These are phyloP conservation scores for Monopis laevigella DNA, from an alignment of 2,888 invertebrate species.

Conservation along the genomic window DNA sequence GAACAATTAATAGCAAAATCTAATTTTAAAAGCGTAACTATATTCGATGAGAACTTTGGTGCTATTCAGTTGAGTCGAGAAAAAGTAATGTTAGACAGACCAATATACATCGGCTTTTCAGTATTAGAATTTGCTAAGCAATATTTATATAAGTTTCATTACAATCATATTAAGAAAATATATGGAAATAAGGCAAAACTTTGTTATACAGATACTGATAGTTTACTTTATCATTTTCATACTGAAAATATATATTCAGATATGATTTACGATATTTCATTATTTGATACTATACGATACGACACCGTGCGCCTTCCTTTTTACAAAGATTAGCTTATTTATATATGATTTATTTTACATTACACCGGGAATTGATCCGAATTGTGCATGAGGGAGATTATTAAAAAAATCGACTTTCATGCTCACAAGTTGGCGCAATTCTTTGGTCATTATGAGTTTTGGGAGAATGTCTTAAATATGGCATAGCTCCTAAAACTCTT, in stretches of 20 bases:
- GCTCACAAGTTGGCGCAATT: no score
- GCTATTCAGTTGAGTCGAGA: constrained; percentile 16
- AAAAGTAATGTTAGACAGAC: constrained; percentile 6
- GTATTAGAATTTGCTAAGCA: constrained; percentile 13
- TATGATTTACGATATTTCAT: constrained; percentile 2
- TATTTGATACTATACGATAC: no score
- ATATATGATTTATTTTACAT: no score
- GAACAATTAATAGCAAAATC: constrained; percentile 22
- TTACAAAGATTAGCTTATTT: no score
- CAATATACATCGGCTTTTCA: constrained; percentile 14
- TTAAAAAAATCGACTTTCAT: no score
- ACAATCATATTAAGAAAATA: constrained; percentile 11
- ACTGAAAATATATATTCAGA: constrained; percentile 15
- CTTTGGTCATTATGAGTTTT: no score
- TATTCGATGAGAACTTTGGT: constrained; percentile 29
- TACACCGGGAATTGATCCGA: no score
- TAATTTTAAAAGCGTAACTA: constrained; percentile 28
- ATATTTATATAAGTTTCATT: constrained; percentile 15
- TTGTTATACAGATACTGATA: constrained; percentile 18
- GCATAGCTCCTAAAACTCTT: no score
- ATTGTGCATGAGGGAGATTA: no score
- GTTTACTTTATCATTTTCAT: constrained; percentile 13
- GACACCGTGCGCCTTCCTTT: no score
- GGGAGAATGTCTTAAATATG: no score
- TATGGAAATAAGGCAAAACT: constrained; percentile 12